These are phyloP conservation scores for Hecatera dysodea DNA, from an alignment of 2,888 invertebrate species.

Conservation along the genomic window DNA sequence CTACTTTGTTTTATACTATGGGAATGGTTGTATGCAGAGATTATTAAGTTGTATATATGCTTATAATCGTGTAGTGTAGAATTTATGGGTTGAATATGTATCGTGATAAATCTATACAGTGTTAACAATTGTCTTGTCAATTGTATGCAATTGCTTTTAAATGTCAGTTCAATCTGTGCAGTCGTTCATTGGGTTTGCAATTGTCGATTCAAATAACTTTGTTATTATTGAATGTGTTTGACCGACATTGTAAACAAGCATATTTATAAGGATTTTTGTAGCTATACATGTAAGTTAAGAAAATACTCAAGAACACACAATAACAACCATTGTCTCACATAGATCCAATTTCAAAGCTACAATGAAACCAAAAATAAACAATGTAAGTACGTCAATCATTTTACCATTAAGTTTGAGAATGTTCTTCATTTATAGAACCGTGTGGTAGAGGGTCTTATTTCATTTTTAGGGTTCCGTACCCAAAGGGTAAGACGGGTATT, in stretches of 20 bases:
- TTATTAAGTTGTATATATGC: constrained; percentile 13
- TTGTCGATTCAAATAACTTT: not conserved
- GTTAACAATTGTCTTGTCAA: constrained; percentile 30
- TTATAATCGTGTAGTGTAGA: not conserved
- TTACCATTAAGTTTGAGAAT: not conserved
- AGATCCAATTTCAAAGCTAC: not conserved
- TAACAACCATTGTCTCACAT: not conserved
- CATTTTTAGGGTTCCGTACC: no score
- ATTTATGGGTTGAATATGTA: constrained; percentile 1
- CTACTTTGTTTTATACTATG: no score
- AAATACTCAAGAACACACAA: no score
- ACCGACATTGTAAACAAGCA: not conserved
- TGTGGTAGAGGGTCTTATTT: not conserved
- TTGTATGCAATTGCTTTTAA: constrained; percentile 36
- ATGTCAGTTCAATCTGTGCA: constrained; percentile 17
- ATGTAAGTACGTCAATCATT: not conserved
- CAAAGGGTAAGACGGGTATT: no score
- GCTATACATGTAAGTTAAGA: no score
- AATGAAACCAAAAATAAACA: not conserved
- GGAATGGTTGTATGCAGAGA: no score
- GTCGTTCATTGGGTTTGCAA: constrained; percentile 3
- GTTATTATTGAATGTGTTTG: not conserved
- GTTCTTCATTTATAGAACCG: not conserved
- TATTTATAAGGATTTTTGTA: no score
- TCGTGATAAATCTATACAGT: constrained; percentile 1